A percentile compares a stretch with the other conserved stretches of the same genome.
Evolutionary conservation across 1,140 invertebrate genomes (phyloP).

Genomic region (Halyomorpha halys): DNA sequence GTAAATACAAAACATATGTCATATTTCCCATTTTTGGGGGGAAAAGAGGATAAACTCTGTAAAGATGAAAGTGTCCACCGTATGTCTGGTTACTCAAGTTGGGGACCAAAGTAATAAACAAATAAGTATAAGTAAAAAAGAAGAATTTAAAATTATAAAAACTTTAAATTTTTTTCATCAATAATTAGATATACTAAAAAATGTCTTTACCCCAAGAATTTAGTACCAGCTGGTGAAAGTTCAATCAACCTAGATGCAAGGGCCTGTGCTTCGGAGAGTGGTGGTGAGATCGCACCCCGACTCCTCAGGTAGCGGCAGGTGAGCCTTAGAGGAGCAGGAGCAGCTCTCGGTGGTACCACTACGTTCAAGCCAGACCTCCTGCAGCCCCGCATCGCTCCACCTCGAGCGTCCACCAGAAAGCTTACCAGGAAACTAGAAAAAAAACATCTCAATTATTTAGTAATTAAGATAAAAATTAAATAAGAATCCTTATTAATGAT

Average conservation of each 20-base stretch:
- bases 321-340: conserved; percentile 82
- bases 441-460: conserved; percentile 10
- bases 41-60: no score
- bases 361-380: conserved; percentile 88
- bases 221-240: conserved; percentile 86
- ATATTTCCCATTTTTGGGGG: no score
- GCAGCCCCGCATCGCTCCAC: conserved; percentile 92
- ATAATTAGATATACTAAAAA: no score
- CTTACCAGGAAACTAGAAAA: conserved; percentile 89
- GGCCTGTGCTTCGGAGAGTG: conserved; percentile 91
- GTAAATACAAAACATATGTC: no score
- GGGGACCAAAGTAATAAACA: no score
- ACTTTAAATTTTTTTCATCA: no score
- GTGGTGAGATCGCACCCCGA: conserved; percentile 65
- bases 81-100: no score
- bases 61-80: no score
- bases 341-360: conserved; percentile 88
- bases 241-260: conserved; percentile 84
- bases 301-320: conserved; percentile 83
- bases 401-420: conserved; percentile 92
- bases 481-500: neutral
- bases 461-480: neutral
- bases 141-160: no score
- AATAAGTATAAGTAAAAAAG: no score
- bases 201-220: conserved; percentile 73